phyloP scores from a whole-genome alignment of 2,888 invertebrate genomes.

The Plemyria rubiginata region DNA sequence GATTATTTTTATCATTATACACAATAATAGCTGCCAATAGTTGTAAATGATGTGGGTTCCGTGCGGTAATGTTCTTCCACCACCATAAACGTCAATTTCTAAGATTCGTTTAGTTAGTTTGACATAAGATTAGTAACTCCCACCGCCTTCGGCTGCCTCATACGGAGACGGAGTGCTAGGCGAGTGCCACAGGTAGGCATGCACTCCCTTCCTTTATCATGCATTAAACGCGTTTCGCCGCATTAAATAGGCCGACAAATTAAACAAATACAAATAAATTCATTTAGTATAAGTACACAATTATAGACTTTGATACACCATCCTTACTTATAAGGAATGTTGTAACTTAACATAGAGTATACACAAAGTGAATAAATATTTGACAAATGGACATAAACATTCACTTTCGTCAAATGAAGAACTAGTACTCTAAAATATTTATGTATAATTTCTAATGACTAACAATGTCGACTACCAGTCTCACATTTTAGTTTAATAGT shows the following conservation, averaged over 20 bases:
- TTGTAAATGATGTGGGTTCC: constrained; percentile 64
- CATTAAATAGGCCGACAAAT: constrained; percentile 71
- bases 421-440: constrained; percentile 73
- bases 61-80: constrained; percentile 52
- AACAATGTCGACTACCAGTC: constrained; percentile 85
- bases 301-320: constrained; percentile 70
- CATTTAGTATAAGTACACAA: constrained; percentile 65
- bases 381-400: constrained; percentile 73
- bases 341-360: constrained; percentile 67
- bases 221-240: constrained; percentile 54
- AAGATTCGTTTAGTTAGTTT: constrained; percentile 33
- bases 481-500: constrained; percentile 84
- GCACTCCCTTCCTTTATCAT: constrained; percentile 21
- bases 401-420: constrained; percentile 74
- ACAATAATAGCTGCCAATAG: constrained; percentile 75
- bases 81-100: constrained; percentile 35
- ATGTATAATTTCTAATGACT: constrained; percentile 81
- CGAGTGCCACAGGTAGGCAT: constrained; percentile 20
- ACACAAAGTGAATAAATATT: constrained; percentile 69
- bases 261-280: constrained; percentile 63
- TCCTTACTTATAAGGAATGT: constrained; percentile 73
- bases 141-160: constrained; percentile 28
- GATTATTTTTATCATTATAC: constrained; percentile 49
- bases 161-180: constrained; percentile 11
- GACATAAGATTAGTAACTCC: constrained; percentile 38